phyloP scores from a whole-genome alignment of 2,797 vertebrate species.

The Leptoclinus maculatus region DNA sequence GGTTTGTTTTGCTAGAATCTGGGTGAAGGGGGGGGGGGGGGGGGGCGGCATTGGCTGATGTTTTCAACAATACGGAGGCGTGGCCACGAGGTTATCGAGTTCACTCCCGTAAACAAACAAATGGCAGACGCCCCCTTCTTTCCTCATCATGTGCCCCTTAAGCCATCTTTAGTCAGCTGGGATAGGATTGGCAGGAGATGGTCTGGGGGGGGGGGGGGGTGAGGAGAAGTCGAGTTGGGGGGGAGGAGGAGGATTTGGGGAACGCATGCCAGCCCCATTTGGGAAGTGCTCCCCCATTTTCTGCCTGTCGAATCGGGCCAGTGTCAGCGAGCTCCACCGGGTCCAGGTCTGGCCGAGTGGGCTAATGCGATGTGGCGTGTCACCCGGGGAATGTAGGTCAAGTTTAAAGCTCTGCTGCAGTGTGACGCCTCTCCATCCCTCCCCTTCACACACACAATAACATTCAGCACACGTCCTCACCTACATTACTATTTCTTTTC shows the following conservation, averaged over 20 bases:
- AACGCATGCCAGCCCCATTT: slow-evolving; percentile 77
- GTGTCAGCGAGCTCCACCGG: slow-evolving; percentile 85
- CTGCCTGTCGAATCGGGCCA: slow-evolving; percentile 85
- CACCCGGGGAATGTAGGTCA: slow-evolving; percentile 91
- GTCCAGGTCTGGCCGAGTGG: slow-evolving; percentile 80
- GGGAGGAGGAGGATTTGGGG: background rate
- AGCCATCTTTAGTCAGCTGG: slow-evolving; percentile 77
- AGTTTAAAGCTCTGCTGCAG: slow-evolving; percentile 85
- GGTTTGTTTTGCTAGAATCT: slow-evolving; percentile 70
- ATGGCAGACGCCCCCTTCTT: slow-evolving; percentile 11
- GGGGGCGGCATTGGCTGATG: slow-evolving; percentile 67
- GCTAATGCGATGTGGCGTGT: slow-evolving; percentile 90
- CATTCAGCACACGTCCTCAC: slow-evolving; percentile 7
- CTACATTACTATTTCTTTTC: background rate
- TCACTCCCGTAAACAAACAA: slow-evolving; percentile 71
- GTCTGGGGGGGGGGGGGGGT: background rate
- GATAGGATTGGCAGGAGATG: slow-evolving; percentile 44
- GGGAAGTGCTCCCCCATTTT: slow-evolving; percentile 85
- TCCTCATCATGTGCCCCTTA: slow-evolving; percentile 32
- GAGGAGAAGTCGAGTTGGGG: slow-evolving; percentile 10
- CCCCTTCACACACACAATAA: slow-evolving; percentile 35
- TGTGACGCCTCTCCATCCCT: slow-evolving; percentile 63
- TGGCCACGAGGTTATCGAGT: slow-evolving; percentile 66
- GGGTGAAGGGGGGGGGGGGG: slow-evolving; percentile 65
- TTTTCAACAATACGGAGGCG: slow-evolving; percentile 67